Conservation (phyloP, 2,797 vertebrate genomes). For the Heteromormyrus szaboi region DNA sequence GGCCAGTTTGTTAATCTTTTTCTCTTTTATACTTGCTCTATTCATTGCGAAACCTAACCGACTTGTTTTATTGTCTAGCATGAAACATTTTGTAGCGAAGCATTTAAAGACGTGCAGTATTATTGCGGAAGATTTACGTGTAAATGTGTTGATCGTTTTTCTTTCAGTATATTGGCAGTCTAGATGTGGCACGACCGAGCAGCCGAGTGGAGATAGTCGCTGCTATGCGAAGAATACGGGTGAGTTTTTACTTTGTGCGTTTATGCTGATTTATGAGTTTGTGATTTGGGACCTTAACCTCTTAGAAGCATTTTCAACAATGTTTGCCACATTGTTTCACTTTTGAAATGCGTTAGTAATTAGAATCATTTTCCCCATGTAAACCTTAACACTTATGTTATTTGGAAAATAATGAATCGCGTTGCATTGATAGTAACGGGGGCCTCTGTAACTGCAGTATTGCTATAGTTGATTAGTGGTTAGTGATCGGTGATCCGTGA, state of each 20-base stretch:
- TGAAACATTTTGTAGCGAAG: background rate
- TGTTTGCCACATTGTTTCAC: background rate
- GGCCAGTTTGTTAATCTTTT: background rate
- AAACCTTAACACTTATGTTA: background rate
- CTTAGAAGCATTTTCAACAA: background rate
- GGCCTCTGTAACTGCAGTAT: background rate
- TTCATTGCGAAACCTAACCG: background rate
- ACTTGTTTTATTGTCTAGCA: background rate
- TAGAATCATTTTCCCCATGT: background rate
- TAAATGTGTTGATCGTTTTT: slow-evolving; percentile 19
- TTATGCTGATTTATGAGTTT: background rate
- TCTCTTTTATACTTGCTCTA: background rate
- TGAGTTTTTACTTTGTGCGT: slow-evolving; percentile 53
- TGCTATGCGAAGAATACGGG: slow-evolving; percentile 91
- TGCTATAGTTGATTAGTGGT: background rate
- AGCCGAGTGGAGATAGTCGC: slow-evolving; percentile 96
- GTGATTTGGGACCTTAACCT: background rate
- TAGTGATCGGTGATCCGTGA: background rate
- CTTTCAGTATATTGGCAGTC: slow-evolving; percentile 86
- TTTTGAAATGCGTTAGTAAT: background rate
- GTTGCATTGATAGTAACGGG: background rate
- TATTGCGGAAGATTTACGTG: background rate
- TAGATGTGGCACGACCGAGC: slow-evolving; percentile 89
- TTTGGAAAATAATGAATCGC: background rate
- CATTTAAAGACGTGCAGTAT: background rate